Evolutionary conservation across 2,797 vertebrate genomes (phyloP), one percentile per base, ranked within the genome.

Genomic region (Paguma larvata): DNA sequence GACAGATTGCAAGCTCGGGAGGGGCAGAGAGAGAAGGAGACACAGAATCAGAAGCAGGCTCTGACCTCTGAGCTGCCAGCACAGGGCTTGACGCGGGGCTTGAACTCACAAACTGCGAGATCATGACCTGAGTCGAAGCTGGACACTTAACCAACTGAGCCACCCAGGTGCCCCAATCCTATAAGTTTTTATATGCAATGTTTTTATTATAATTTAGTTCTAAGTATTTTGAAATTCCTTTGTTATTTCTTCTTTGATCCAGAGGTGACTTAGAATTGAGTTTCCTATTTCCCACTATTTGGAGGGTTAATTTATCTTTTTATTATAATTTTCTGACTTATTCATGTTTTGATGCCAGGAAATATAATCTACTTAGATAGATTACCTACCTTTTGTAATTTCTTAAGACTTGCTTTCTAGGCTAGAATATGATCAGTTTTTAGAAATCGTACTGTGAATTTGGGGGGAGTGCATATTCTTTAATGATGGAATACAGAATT

Each of bases 171-270:
- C 38, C 38, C 38, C 38, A 92, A 46, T 56, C 9, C 23, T 46
- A 0, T 41, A 85, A 5, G 15, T 30, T 65, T 93, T 72, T 70
- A 46, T 13, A 27, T 51, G 46, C 34, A 62, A 14, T 19, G 2
- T 46, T 77, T 88, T 95, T 77, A 70, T 32, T 94, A 38, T 85
- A 16, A 94, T 77, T 85, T 80, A 68, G 18, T 38, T 79, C 30
- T 38, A 83, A 41, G 62, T 67, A 34, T 62, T 88, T 77, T 93
- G 21, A 91, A 63, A 56, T 94, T 72, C 44, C 15, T 59, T 34
- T 44, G 4, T n/a, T 73, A 63, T 75, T 82, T 80, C 12, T 19
- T n/a, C 79, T 93, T 85, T 67, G 53, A 89, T 59, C n/a, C 27
- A 38, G 27, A 51, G 46, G 30, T 85, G 44, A 77, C 34, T 63